phyloP scores from a whole-genome alignment of 2,888 invertebrate genomes.

The Cantharis nigra region DNA sequence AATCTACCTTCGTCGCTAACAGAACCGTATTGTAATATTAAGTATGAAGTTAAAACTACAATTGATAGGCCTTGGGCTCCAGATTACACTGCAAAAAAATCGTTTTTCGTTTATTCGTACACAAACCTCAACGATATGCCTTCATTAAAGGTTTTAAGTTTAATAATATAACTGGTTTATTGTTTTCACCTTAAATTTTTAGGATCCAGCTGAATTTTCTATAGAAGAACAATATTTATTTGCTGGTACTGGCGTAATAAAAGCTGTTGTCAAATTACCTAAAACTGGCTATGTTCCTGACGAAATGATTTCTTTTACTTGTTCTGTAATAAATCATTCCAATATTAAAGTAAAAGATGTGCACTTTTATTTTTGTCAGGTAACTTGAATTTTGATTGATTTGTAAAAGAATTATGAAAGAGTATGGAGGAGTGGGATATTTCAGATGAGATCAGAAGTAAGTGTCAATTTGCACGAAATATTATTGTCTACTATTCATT shows the following conservation, averaged over 20 bases:
- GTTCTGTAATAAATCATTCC: slow-evolving; percentile 5
- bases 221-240: neutral
- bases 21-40: neutral
- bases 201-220: neutral
- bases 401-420: too few relatives aligned
- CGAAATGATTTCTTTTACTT: slow-evolving; percentile 2
- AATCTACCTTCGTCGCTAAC: slow-evolving; percentile 7
- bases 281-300: neutral
- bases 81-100: slow-evolving; percentile 2
- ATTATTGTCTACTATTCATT: too few relatives aligned
- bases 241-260: neutral
- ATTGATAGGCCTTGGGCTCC: slow-evolving; percentile 12
- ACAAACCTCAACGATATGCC: neutral
- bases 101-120: neutral
- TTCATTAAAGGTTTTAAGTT: neutral
- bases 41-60: neutral
- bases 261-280: neutral
- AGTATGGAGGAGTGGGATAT: neutral
- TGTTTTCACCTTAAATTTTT: neutral
- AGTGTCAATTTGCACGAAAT: too few relatives aligned
- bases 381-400: neutral
- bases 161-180: neutral
- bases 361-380: slow-evolving; percentile 6
- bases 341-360: slow-evolving; percentile 7
- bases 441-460: neutral